Evolutionary conservation across 2,113 vertebrate species (phyloP), one percentile per base, ranked within the genome.

Genomic region (Microtus richardsoni): DNA sequence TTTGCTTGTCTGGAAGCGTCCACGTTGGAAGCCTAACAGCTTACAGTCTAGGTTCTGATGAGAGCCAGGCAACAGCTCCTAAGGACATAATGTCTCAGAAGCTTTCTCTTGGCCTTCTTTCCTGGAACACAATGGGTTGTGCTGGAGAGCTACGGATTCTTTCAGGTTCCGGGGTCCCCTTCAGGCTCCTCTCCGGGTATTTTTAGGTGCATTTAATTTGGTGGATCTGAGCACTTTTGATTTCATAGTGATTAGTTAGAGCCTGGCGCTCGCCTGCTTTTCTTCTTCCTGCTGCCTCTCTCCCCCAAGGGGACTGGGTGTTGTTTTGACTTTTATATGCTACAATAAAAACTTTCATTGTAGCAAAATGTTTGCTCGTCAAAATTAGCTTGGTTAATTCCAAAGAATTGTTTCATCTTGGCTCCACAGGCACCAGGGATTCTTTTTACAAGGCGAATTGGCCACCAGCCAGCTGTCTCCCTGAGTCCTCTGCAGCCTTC

Each of bases 351-450:
- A 97, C 96, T 95, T 98, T 91, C 92, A 90, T 98, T 95, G 98
- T 91, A 98, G 98, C 97, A 97, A 97, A 98, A 97, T 96, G 86
- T 89, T 3, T 97, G 91, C 98, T 88, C 97, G 97, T 98, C 95
- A 88, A 94, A 98, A 97, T 54, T 93, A 97, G 97, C 85, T 95
- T 93, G 11, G 97, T 98, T 98, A 98, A 98, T 98, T 98, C 98
- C 97, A 97, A 97, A 92, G 98, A 91, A 96, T 98, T 98, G 98
- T 98, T 98, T 98, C 98, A 98, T 98, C 98, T 98, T 91, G 2
- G 97, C 97, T 98, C 97, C 96, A 91, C 74, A 92, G 98, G 75
- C 98, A 98, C 97, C 62, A 28, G 90, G 98, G 97, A 95, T 77
- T 95, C 96, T 96, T 97, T 96, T 95, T 97, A 98, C 98, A 98